Evolutionary conservation across 1,140 invertebrate species (phyloP).

Genomic region (Drosophila repleta): DNA sequence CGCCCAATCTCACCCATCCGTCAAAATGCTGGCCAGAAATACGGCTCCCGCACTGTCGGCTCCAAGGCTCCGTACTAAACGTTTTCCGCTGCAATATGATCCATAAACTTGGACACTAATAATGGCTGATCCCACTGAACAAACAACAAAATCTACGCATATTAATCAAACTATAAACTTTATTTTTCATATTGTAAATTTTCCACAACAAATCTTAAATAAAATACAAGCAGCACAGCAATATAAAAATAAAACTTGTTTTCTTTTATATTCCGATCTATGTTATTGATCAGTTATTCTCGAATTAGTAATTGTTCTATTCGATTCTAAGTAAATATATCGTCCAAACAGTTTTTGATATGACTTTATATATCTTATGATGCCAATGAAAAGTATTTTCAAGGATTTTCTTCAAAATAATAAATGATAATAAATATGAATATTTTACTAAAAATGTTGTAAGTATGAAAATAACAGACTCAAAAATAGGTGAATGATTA

Average conservation of each 20-base stretch:
- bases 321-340: no score
- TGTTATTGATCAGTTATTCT: no score
- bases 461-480: no score
- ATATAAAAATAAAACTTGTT: neutral
- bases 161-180: neutral
- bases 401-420: no score
- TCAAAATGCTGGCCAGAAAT: no score
- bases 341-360: no score
- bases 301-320: no score
- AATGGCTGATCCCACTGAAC: neutral
- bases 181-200: neutral
- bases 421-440: no score
- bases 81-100: neutral
- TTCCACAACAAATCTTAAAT: neutral
- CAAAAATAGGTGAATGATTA: no score
- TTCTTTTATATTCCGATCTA: neutral
- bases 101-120: neutral
- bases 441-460: no score
- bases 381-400: no score
- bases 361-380: no score
- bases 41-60: neutral
- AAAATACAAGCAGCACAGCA: neutral
- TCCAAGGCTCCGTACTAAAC: constrained; percentile 1
- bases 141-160: neutral
- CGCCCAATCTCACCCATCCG: neutral